Evolutionary conservation across 2,797 vertebrate genomes (phyloP), one percentile per base, ranked within the genome.

Genomic region (Antrozous pallidus): DNA sequence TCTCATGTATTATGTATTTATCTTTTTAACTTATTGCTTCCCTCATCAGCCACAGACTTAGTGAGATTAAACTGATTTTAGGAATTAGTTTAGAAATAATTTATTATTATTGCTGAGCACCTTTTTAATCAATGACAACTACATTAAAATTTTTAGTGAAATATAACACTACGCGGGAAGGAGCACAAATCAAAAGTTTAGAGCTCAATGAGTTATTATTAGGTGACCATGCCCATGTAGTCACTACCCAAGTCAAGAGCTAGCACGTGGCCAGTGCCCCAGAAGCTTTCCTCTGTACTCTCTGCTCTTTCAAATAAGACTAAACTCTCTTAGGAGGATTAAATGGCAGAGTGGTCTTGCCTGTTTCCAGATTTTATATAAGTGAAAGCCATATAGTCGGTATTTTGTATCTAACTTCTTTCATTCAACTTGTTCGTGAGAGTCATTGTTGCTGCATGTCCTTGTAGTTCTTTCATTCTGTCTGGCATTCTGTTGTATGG

Each of bases 1-100:
- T 84, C 70, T 95, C n/a, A 73, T 45, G 14, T 20, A 56, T n/a
- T 91, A 33, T 7, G 1, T 63, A 65, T 31, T 90, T 49, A 81
- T 58, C 8, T 87, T 80, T 89, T 77, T 63, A 65, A 88, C 12
- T 65, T 38, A 74, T 49, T 89, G 45, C 26, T 58, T 75, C 56
- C 22, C 33, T 91, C 56, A 51, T 26, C 42, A 71, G 28, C 10
- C 12, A 33, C 26, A 90, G 38, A 42, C 61, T 83, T 40, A 16
- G 2, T 86, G 65, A 65, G 49, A 70, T 61, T 92, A 94, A 96
- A 88, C n/a, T 24, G 47, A 63, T 71, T 91, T 93, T 56, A 93
- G 56, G 26, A 95, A 92, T 77, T 63, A 58, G 4, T 71, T 89
- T 87, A 87, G 79, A 47, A 49, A 69, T 81, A 70, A 71, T 38